Evolutionary conservation across 2,113 vertebrate species (phyloP), one percentile per base, ranked within the genome.

Genomic region (Herpailurus yagouaroundi): DNA sequence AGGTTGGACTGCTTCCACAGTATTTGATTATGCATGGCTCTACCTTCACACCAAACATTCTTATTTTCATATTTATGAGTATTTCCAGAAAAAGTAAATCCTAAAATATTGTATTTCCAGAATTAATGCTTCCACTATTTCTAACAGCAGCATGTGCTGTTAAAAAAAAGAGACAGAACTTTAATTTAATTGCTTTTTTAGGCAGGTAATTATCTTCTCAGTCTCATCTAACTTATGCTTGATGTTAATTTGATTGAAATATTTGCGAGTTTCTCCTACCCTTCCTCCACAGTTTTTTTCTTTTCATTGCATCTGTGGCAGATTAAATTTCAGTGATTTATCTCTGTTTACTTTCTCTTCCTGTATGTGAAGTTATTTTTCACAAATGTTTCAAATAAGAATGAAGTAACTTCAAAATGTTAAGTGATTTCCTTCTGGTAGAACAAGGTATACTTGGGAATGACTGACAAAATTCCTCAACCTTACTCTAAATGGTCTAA

Each of bases 151-250:
- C 38, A 90, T 82, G 33, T 86, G 8, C 15, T 97, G 76, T 71
- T 52, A 13, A 80, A 57, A 25, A 7, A 82, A 18, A 6, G 81
- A 31, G 57, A 25, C n/a, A 95, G 94, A 85, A 88, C 31, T 52
- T 73, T 80, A 73, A 96, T 92, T 96, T 98, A 48, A 23, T 36
- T 92, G 89, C 55, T 95, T 95, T 97, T 97, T 69, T 85, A 50
- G 81, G 60, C 38, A 96, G 8, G 5, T 79, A 85, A 93, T 98
- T 93, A 93, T 95, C 74, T 96, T 97, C 69, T 57, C 77, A 86
- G 85, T 21, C 45, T 89, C 73, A 3, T 93, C 63, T 97, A 48
- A 95, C 41, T 77, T 97, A 96, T 92, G 60, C 81, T 97, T 80
- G 52, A 57, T 97, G 87, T 38, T 97, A 36, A 80, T 81, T 91